Conservation (phyloP, 2,888 invertebrate genomes). For the Monochamus alternatus region DNA sequence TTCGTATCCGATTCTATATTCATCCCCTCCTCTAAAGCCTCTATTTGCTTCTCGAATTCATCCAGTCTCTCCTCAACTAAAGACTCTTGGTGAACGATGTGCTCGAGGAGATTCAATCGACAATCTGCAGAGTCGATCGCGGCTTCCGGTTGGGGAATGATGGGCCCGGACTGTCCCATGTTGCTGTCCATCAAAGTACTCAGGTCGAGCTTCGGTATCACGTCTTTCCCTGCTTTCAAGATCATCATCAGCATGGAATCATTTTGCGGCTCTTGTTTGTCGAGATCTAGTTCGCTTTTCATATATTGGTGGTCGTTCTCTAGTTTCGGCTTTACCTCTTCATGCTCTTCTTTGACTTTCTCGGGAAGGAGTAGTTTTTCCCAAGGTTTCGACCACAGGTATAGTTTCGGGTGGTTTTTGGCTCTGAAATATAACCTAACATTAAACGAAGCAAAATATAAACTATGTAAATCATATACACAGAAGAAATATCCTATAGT, state of each 20-base stretch:
- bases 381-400: conserved; percentile 91
- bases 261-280: conserved; percentile 51
- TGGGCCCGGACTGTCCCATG: conserved; percentile 53
- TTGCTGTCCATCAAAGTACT: conserved; percentile 62
- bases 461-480: too few species aligned
- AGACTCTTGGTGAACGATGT: conserved; percentile 83
- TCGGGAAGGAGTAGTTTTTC: conserved; percentile 73
- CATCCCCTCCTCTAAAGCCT: conserved; percentile 77
- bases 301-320: conserved; percentile 54
- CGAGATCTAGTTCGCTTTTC: conserved; percentile 53
- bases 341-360: conserved; percentile 53
- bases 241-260: conserved; percentile 65
- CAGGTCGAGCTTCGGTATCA: conserved; percentile 55
- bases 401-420: conserved; percentile 88
- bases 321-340: conserved; percentile 53
- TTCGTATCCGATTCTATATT: conserved; percentile 75
- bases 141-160: conserved; percentile 85
- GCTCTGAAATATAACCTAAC: conserved; percentile 71
- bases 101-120: conserved; percentile 82
- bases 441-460: too few species aligned
- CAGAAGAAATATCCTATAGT: too few species aligned
- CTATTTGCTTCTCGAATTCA: conserved; percentile 84
- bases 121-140: conserved; percentile 87
- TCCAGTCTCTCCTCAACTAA: conserved; percentile 81
- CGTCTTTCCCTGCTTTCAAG: conserved; percentile 58